These are phyloP conservation scores for Coccyzus lansbergi DNA, from an alignment of 2,797 vertebrate genomes.

Conservation along the genomic window DNA sequence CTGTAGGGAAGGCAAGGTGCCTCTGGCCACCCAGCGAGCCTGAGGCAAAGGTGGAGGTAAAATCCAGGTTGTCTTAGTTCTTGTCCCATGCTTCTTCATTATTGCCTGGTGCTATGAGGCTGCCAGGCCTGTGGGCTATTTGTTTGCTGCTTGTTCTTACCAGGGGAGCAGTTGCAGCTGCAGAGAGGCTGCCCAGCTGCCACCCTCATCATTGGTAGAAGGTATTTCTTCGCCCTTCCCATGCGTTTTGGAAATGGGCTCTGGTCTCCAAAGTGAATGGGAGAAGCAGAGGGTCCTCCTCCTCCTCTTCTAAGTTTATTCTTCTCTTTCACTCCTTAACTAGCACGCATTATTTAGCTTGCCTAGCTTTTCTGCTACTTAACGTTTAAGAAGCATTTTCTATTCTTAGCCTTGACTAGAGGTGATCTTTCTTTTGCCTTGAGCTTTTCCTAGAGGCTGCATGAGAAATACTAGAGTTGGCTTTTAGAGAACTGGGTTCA, in stretches of 20 bases:
- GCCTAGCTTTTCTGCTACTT: neutral
- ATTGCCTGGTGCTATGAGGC: neutral
- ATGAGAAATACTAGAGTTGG: neutral
- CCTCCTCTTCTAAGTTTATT: neutral
- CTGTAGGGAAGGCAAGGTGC: neutral
- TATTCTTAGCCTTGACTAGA: neutral
- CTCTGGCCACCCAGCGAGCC: neutral
- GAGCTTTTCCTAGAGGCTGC: neutral
- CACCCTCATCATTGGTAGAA: neutral
- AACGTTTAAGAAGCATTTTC: neutral
- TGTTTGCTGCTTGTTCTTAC: neutral
- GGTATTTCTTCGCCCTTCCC: neutral
- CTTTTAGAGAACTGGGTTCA: neutral
- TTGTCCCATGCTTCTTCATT: neutral
- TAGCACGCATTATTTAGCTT: neutral
- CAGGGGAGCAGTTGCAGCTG: neutral
- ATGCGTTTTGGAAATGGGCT: neutral
- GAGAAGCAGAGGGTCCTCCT: neutral
- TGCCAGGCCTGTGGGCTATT: neutral
- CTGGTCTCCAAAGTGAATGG: neutral
- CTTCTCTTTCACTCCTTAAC: neutral
- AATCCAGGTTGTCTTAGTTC: rapidly evolving
- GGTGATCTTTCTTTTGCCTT: neutral
- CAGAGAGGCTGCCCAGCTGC: neutral
- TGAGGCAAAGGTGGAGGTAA: neutral